A percentile compares a stretch with the other conserved stretches of the same genome.
These are phyloP conservation scores for Xylota segnis DNA, from an alignment of 2,888 invertebrate species.

Conservation along the genomic window DNA sequence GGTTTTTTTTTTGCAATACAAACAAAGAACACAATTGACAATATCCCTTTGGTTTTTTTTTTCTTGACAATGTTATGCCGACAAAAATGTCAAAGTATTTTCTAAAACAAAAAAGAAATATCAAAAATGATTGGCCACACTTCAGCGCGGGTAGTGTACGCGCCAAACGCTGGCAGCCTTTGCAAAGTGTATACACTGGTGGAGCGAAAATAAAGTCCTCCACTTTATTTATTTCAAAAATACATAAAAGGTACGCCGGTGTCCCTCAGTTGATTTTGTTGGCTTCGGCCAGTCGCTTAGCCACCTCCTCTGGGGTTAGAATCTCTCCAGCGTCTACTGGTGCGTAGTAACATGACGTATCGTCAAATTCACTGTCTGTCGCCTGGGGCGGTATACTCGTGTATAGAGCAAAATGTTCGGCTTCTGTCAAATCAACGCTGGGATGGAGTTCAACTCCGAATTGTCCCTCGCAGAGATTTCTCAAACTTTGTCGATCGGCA, in stretches of 20 bases:
- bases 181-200: constrained; percentile 45
- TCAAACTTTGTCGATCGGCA: constrained; percentile 84
- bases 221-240: constrained; percentile 19
- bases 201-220: constrained; percentile 24
- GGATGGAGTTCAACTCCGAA: constrained; percentile 84
- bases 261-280: constrained; percentile 80
- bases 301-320: constrained; percentile 85
- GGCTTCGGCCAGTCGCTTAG: constrained; percentile 81
- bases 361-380: constrained; percentile 94
- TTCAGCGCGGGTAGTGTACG: constrained; percentile 56
- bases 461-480: constrained; percentile 84
- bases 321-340: constrained; percentile 92
- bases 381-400: constrained; percentile 94
- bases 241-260: constrained; percentile 77
- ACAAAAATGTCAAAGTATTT: constrained; percentile 54
- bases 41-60: constrained; percentile 54
- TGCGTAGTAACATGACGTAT: constrained; percentile 94
- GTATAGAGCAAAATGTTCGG: constrained; percentile 94
- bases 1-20: constrained; percentile 36
- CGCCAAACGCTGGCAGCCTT: constrained; percentile 33
- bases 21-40: constrained; percentile 75
- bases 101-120: constrained; percentile 40
- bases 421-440: constrained; percentile 91
- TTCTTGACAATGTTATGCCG: constrained; percentile 40
- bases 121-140: constrained; percentile 53